Base-by-base conservation (phyloP, 1,140 invertebrate species). In the Uloborus diversus region DNA sequence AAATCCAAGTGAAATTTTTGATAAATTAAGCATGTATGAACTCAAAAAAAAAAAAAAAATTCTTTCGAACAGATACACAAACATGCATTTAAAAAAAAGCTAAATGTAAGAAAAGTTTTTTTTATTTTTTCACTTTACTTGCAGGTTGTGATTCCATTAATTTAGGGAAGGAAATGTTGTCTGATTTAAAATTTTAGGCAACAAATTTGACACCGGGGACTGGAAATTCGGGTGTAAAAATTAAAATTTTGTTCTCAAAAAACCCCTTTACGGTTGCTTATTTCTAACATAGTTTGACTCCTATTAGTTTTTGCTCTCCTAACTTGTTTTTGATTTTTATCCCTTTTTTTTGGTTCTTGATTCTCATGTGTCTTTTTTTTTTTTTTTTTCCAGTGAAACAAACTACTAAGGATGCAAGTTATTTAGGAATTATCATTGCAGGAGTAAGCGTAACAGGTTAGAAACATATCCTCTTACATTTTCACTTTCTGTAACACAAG, bases 401-500 rank as follows among this genome's bases (percentile, higher is more conserved):
- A 87, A 93, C 92, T 33, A 93, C 93, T 28, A 94, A 95, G 86
- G 95, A 94, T 81, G 91, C 90, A 42, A 93, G 92, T 57, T 95
- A 96, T 83, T 89, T 92, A 79, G 91, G 91, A 13, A 90, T 96
- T n/a, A 94, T 96, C 68, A 75, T 95, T 33, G 85, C 90, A 35
- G 94, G 94, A 20, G 84, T 95, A 53, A 92, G 92, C 27, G 89
- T 95, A 0, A 94, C 93, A 28, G 92, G 83, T 83, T 65, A n/a
- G 5, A 53, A 20, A 20, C 23, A 20, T 53, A 9, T 4, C 23
- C 13, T 53, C 17, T 0, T 7, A 53, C 5, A n/a, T 53, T 17
- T 53, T 53, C 17, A 53, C 17, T 42, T 42, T 42, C 17, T 13
- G 37, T 42, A 13, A 13, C 2, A 42, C 17, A 17, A 1, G 23